phyloP scores from a whole-genome alignment of 1,140 invertebrate genomes.

The Diachasma alloeum region DNA sequence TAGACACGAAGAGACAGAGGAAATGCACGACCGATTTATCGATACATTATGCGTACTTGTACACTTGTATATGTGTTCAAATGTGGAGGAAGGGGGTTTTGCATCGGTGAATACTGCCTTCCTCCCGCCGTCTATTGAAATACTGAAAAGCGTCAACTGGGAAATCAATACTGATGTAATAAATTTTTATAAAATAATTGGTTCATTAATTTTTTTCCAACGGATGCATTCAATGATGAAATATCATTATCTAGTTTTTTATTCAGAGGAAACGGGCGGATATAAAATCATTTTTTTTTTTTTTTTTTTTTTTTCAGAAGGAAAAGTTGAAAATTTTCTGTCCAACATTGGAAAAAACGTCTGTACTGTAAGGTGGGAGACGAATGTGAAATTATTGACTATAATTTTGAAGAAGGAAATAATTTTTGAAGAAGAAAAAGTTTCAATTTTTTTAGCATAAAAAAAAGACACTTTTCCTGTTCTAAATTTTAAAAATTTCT shows the following conservation, averaged over 20 bases:
- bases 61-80: slow-evolving; percentile 1
- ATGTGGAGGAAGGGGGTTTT: not conserved
- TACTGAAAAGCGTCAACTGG: slow-evolving; percentile 6
- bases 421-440: too few species aligned
- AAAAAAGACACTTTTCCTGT: too few species aligned
- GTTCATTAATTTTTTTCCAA: too few species aligned
- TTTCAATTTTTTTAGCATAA: too few species aligned
- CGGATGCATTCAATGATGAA: not conserved
- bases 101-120: not conserved
- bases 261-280: too few species aligned
- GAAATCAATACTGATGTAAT: not conserved
- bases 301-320: not conserved
- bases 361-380: too few species aligned
- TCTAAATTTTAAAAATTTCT: too few species aligned
- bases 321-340: not conserved
- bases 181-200: not conserved
- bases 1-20: slow-evolving; percentile 6
- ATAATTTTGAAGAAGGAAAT: too few species aligned
- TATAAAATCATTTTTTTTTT: not conserved
- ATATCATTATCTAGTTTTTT: not conserved
- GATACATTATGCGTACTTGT: slow-evolving; percentile 3
- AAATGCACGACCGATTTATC: slow-evolving; percentile 9
- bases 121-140: not conserved
- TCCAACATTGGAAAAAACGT: too few species aligned
- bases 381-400: too few species aligned